Evolutionary conservation across 2,888 invertebrate genomes (phyloP).

Genomic region (Ichneumoninae sp.): DNA sequence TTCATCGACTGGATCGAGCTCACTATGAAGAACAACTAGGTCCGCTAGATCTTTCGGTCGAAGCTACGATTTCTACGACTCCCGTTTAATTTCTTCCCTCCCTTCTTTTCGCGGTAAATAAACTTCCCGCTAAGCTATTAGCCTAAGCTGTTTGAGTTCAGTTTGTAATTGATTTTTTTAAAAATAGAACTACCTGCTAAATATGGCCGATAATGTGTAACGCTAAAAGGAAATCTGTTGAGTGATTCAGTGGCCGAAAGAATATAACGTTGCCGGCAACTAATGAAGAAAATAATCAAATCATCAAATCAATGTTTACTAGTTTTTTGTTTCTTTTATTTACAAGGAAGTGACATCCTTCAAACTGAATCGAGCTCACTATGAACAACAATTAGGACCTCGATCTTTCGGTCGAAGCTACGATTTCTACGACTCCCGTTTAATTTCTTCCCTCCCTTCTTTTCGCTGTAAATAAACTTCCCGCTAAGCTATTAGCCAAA

Average conservation of each 20-base stretch:
- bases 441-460: neutral
- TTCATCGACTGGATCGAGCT: conserved; percentile 82
- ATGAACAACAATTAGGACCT: conserved; percentile 20
- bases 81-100: neutral
- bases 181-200: too few relatives aligned
- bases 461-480: neutral
- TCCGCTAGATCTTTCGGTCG: neutral
- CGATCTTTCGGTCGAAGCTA: neutral
- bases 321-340: too few relatives aligned
- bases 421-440: neutral
- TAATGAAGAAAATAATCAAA: too few relatives aligned
- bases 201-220: too few relatives aligned
- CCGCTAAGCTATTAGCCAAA: neutral
- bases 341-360: conserved; percentile 79
- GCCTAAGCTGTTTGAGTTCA: neutral
- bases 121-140: neutral
- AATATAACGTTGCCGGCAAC: too few relatives aligned
- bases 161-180: too few relatives aligned
- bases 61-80: neutral
- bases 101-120: neutral
- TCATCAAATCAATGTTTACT: too few relatives aligned
- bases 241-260: too few relatives aligned
- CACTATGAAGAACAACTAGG: conserved; percentile 35
- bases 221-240: too few relatives aligned
- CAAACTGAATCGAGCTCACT: conserved; percentile 80